Evolutionary conservation across 2,113 vertebrate species (phyloP), one percentile per base, ranked within the genome.

Genomic region (Ploceus nigricollis): DNA sequence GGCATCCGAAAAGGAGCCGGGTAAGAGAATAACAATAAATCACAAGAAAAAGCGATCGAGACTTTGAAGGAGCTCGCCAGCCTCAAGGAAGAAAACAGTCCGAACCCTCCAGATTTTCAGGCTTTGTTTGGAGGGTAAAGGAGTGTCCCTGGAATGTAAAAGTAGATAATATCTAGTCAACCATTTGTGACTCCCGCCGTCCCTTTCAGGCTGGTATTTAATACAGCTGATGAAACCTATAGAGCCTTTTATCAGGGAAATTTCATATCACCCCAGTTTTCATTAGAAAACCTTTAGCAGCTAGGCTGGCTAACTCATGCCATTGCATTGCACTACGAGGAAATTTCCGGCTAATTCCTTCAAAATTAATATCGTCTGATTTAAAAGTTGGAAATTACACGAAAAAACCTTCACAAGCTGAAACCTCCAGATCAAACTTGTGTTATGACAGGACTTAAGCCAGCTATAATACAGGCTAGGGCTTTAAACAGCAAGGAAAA

Each of bases 341-440:
- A 97, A 94, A 96, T 94, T 97, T 96, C 93, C n/a, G 2, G 54
- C 94, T 97, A 97, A 97, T 97, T 95, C 96, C 95, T 96, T 97
- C 95, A 95, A 97, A 97, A 97, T 97, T 97, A 97, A 96, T 94
- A 96, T 96, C 27, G 5, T 89, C 89, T 96, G 60, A 95, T 95
- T 94, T 94, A 95, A 89, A 94, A 96, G 93, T 94, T 96, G 88
- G 91, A 97, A 94, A 65, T 44, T 16, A 92, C 83, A 94, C 10
- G 42, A 89, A 90, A 94, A 93, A 63, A 7, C 13, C 95, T 27
- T 23, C 50, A 81, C 33, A 77, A 90, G 65, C 63, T 86, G 92
- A 96, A 97, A 96, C 89, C 94, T 95, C 70, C 61, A 94, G 94
- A 94, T 97, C 94, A 94, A 84, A 77, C 89, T 89, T 89, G 35